These are phyloP conservation scores for Ochlodes sylvanus DNA, from an alignment of 2,888 invertebrate species.

Conservation along the genomic window DNA sequence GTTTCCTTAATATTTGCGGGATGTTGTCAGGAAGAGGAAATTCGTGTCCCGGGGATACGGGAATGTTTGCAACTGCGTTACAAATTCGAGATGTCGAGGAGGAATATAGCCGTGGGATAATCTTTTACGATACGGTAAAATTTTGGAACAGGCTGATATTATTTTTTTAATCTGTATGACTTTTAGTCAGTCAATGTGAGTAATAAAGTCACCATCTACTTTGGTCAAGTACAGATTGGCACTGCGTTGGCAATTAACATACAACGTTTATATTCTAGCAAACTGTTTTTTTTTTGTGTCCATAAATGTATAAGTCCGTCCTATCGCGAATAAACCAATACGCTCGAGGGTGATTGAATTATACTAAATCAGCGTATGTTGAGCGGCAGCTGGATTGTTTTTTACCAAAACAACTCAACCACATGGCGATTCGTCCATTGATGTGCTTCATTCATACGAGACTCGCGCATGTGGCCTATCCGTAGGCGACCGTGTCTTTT, in stretches of 20 bases:
- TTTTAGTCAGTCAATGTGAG: no score
- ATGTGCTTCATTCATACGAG: slow-evolving; percentile 53
- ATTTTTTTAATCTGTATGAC: not conserved
- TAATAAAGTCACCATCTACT: no score
- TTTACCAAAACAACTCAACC: slow-evolving; percentile 57
- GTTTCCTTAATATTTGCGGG: slow-evolving; percentile 61
- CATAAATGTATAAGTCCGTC: no score
- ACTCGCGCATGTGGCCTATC: slow-evolving; percentile 59
- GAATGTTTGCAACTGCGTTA: slow-evolving; percentile 57
- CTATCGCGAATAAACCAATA: not conserved
- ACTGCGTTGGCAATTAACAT: no score
- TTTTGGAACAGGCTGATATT: not conserved
- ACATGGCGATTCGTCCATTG: slow-evolving; percentile 57
- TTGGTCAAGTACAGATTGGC: no score
- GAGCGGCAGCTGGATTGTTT: slow-evolving; percentile 46
- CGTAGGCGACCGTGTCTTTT: slow-evolving; percentile 52
- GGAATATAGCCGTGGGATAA: slow-evolving; percentile 48
- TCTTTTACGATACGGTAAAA: not conserved
- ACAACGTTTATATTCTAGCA: no score
- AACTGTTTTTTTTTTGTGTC: no score
- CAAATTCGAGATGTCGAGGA: slow-evolving; percentile 70
- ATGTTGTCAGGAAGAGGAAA: slow-evolving; percentile 54
- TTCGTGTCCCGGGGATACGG: slow-evolving; percentile 63
- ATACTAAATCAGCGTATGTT: slow-evolving; percentile 17
- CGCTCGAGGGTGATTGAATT: slow-evolving; percentile 3